These are phyloP conservation scores for Idaea biselata DNA, from an alignment of 2,888 invertebrate species.

Conservation along the genomic window DNA sequence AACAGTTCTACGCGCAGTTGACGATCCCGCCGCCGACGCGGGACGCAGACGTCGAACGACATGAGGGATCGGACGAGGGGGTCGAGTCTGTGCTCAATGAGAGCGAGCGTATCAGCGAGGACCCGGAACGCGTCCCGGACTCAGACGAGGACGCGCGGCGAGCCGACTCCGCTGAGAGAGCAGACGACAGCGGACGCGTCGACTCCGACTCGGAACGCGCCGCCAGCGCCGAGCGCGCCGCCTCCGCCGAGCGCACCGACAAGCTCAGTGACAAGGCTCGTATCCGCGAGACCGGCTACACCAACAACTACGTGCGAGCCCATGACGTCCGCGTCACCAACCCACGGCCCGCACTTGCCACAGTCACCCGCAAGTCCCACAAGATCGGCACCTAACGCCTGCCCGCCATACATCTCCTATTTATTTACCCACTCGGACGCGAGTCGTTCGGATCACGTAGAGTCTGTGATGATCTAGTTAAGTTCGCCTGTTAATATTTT, in stretches of 20 bases:
- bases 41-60: conserved; percentile 56
- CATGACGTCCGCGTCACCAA: conserved; percentile 60
- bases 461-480: conserved; percentile 58
- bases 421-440: conserved; percentile 44
- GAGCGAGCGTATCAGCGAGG: conserved; percentile 49
- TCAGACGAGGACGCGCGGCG: conserved; percentile 30
- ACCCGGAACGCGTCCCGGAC: conserved; percentile 50
- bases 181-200: conserved; percentile 39
- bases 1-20: conserved; percentile 51
- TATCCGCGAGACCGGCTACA: conserved; percentile 34
- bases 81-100: conserved; percentile 36
- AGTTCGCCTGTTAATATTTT: conserved; percentile 60
- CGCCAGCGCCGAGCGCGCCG: conserved; percentile 40
- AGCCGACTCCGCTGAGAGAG: conserved; percentile 29
- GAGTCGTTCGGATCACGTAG: conserved; percentile 11
- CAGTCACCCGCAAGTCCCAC: conserved; percentile 32
- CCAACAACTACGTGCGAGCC: conserved; percentile 51
- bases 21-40: conserved; percentile 61
- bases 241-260: conserved; percentile 37
- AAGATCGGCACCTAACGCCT: conserved; percentile 34
- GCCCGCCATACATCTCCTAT: conserved; percentile 66
- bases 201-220: conserved; percentile 34
- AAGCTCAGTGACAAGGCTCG: conserved; percentile 29
- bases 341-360: conserved; percentile 38
- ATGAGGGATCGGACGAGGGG: conserved; percentile 55